Conservation (phyloP, 2,113 vertebrate genomes). For the Telmatochromis sp. region DNA sequence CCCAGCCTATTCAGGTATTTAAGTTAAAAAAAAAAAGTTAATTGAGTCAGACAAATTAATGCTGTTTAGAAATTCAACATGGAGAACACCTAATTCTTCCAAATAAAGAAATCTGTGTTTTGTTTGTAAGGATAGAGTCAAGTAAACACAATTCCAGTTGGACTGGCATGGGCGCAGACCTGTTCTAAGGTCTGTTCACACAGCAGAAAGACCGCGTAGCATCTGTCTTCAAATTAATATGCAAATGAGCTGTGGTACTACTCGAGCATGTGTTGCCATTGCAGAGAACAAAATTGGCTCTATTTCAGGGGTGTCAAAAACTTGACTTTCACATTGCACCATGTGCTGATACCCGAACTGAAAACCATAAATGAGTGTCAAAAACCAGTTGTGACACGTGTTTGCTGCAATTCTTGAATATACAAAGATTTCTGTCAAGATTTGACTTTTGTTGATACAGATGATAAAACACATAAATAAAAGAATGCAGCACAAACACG, state of each 20-base stretch:
- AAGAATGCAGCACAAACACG: neutral
- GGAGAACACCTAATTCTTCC: neutral
- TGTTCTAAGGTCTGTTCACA: neutral
- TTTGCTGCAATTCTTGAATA: neutral
- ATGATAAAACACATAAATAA: neutral
- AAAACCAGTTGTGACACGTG: neutral
- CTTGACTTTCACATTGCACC: neutral
- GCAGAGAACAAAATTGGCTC: neutral
- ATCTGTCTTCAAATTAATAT: slow-evolving; percentile 34
- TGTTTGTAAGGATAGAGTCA: slow-evolving; percentile 1
- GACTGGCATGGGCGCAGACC: neutral
- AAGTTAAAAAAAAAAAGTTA: neutral
- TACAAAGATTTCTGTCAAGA: neutral
- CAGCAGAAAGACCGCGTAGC: neutral
- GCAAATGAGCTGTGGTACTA: neutral
- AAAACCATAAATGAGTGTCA: neutral
- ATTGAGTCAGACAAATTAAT: neutral
- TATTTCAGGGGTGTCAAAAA: neutral
- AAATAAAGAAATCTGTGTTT: slow-evolving; percentile 26
- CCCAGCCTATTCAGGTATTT: neutral
- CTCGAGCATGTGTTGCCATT: neutral
- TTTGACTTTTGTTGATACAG: neutral
- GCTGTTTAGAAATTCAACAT: neutral
- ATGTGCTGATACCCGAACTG: neutral
- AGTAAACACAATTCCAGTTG: slow-evolving; percentile 19